Evolutionary conservation across 53 echinoderm and acorn worm genomes (phyloP), one percentile per base, ranked within the genome.

Genomic region (Henricia sp.): DNA sequence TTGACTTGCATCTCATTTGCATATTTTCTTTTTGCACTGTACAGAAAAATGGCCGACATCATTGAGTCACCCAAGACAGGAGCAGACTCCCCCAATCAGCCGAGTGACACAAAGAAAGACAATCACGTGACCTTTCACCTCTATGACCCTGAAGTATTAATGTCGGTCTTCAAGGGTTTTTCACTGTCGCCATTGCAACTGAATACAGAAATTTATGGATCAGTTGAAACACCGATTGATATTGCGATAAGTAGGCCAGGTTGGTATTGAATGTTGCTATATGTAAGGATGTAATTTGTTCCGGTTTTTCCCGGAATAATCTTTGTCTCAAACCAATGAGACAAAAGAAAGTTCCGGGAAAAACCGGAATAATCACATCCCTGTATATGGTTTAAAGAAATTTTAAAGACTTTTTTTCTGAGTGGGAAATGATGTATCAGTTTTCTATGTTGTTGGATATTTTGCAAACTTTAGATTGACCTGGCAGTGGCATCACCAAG

Each of bases 161-260:
- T 70, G 13, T 42, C 85, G 14, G 42, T 90, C 0, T 56, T 90
- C 16, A 48, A 71, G 16, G 90, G 90, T 10, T 37, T 90, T 25
- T 70, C 36, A 36, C n/a, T 90, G 52, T 90, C 90, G 50, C 52
- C 90, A 16, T 86, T 82, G 43, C 90, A 90, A 50, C 90, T 86
- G 54, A 80, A 90, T 51, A 50, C 77, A 38, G 67, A 48, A 38
- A 35, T 77, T 27, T 37, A 59, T 6, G 84, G 58, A 12, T 55
- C 56, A 3, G 52, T 78, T 13, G 71, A 73, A 17, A 19, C 37
- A 38, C 34, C 60, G 0, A 21, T 14, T 67, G 68, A 42, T 20
- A 51, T 11, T 21, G 35, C 52, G 8, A 24, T 43, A 19, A 34
- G 24, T 26, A 52, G 34, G 36, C 72, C 70, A 44, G 70, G 70